phyloP scores from a whole-genome alignment of 1,140 invertebrate genomes.

The Hyles euphorbiae region DNA sequence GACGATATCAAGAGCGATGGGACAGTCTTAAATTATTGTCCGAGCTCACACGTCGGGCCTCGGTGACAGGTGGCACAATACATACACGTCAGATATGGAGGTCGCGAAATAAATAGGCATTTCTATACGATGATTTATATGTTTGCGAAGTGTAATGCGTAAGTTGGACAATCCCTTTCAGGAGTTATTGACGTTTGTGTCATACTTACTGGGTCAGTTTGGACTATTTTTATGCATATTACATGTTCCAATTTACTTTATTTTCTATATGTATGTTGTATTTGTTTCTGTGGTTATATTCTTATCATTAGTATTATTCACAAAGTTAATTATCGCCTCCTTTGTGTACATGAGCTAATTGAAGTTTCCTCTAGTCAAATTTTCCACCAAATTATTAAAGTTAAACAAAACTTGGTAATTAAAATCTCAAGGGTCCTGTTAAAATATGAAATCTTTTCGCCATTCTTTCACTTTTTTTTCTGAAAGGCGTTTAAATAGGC shows the following conservation, averaged over 20 bases:
- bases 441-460: slow-evolving; percentile 26
- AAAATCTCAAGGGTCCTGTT: slow-evolving; percentile 26
- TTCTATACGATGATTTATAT: slow-evolving; percentile 22
- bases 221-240: too few species aligned
- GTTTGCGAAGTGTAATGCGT: too few species aligned
- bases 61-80: slow-evolving; percentile 29
- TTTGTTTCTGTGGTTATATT: neutral
- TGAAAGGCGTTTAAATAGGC: neutral
- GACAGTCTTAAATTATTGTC: slow-evolving; percentile 29
- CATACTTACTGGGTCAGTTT: too few species aligned
- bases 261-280: too few species aligned
- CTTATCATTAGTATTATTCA: neutral
- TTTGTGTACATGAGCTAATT: slow-evolving; percentile 48
- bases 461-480: slow-evolving; percentile 9
- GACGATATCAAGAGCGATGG: slow-evolving; percentile 21
- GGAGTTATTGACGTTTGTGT: too few species aligned
- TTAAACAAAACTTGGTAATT: slow-evolving; percentile 38
- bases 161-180: too few species aligned
- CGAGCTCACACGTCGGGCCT: slow-evolving; percentile 15
- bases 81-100: slow-evolving; percentile 19
- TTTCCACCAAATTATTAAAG: slow-evolving; percentile 46
- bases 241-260: too few species aligned
- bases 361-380: slow-evolving; percentile 39
- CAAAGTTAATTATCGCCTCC: slow-evolving; percentile 28
- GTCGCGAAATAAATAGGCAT: slow-evolving; percentile 26